These are phyloP conservation scores for Phyllotreta cruciferae DNA, from an alignment of 2,888 invertebrate species.

Conservation along the genomic window DNA sequence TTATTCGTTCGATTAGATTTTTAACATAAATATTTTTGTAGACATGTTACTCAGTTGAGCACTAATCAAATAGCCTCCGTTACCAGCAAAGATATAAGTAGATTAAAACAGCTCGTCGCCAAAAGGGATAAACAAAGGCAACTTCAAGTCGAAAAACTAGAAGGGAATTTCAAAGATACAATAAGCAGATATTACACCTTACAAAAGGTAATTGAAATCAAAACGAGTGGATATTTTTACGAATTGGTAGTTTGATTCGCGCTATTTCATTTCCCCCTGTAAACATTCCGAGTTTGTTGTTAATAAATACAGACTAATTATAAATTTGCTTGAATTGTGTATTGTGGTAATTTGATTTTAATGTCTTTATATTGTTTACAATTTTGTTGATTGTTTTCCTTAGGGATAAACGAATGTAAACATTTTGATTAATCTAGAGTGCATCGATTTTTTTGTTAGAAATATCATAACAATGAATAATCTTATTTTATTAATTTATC, in stretches of 20 bases:
- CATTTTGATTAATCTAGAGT: too few relatives aligned
- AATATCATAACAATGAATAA: too few relatives aligned
- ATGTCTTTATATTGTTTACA: too few relatives aligned
- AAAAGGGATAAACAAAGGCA: conserved; percentile 81
- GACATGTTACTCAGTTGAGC: conserved; percentile 76
- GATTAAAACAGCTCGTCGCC: conserved; percentile 73
- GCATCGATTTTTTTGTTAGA: too few relatives aligned
- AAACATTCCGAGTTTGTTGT: too few relatives aligned
- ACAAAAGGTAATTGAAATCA: conserved; percentile 72
- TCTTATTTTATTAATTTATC: too few relatives aligned
- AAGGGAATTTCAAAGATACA: conserved; percentile 81
- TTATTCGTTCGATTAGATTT: background rate
- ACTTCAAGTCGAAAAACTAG: conserved; percentile 83
- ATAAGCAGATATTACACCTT: conserved; percentile 72
- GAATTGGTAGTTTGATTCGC: conserved; percentile 3
- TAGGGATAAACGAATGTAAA: too few relatives aligned
- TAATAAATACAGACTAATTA: too few relatives aligned
- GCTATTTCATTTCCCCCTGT: background rate
- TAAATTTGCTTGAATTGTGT: too few relatives aligned
- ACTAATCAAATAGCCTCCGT: conserved; percentile 77
- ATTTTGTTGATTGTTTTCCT: too few relatives aligned
- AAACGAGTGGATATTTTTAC: conserved; percentile 8
- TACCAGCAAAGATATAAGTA: conserved; percentile 76
- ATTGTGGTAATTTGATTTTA: too few relatives aligned
- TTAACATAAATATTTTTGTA: conserved; percentile 50